Percentiles rank a stretch among this genome's conserved stretches.
Conservation (phyloP, 2,888 invertebrate species). For the Ophion ellenae region DNA sequence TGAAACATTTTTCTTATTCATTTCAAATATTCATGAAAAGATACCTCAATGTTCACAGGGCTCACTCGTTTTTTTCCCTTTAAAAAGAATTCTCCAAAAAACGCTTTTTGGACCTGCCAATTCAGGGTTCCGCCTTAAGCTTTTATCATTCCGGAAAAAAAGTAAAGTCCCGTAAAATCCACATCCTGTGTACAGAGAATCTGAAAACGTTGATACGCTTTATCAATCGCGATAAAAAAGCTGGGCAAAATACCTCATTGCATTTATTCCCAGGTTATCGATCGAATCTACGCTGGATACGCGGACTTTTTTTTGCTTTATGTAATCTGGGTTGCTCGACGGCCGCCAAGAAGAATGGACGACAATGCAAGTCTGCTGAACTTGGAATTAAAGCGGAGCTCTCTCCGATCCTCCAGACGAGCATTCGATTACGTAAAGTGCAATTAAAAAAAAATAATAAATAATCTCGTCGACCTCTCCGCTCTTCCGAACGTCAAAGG, state of each 20-base stretch:
- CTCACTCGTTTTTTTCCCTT: no score
- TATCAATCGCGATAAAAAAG: slow-evolving; percentile 5
- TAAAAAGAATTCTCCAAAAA: no score
- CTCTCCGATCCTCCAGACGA: not conserved
- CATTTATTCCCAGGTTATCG: slow-evolving; percentile 2
- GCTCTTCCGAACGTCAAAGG: slow-evolving; percentile 5
- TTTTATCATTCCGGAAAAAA: not conserved
- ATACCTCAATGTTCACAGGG: no score
- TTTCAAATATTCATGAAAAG: no score
- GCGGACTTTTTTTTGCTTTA: not conserved
- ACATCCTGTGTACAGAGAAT: not conserved
- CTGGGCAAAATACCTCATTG: not conserved
- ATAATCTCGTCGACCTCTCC: slow-evolving; percentile 32
- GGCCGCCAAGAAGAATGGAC: not conserved
- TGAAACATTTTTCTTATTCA: no score
- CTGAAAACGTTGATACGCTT: not conserved
- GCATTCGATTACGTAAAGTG: slow-evolving; percentile 27
- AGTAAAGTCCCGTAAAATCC: not conserved
- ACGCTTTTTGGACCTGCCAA: no score
- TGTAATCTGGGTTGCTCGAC: not conserved
- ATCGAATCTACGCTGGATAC: not conserved
- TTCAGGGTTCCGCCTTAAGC: no score
- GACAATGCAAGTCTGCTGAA: slow-evolving; percentile 32
- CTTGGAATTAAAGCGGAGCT: slow-evolving; percentile 10
- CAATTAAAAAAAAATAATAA: slow-evolving; percentile 23